Evolutionary conservation across 2,888 invertebrate genomes (phyloP), one percentile per base, ranked within the genome.

Genomic region (Litoditis marina): DNA sequence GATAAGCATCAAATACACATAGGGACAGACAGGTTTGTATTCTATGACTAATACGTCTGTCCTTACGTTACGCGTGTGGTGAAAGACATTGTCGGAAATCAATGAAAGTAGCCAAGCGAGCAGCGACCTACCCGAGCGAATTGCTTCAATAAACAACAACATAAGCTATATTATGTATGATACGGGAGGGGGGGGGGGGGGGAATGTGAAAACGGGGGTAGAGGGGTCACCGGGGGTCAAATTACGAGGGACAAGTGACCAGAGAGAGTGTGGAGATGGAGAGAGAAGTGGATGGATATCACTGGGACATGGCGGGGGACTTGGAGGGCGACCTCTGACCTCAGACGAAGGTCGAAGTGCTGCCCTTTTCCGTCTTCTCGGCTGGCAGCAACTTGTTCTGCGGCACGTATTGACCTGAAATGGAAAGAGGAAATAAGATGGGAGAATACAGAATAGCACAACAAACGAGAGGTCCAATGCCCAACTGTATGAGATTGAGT

Each of bases 371-470:
- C 25, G 77, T 73, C 46, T 67, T 56, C 50, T 74, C 75, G 8
- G 70, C 74, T 28, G 77, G 72, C 56, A 74, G 68, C 50, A 78
- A 55, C 25, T 70, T 77, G 68, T 76, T 76, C 60, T 78, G 77
- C 19, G 78, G 78, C 22, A 76, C 77, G 68, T 78, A 78, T 64
- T 78, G 78, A 58, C 78, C 78, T 77, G 68, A 62, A 75, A 71
- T 53, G 32, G 58, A 50, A 57, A 47, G n/a, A n/a, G n/a, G n/a
- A n/a, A n/a, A n/a, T n/a, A n/a, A n/a, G n/a, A n/a, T n/a, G n/a
- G n/a, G n/a, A n/a, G n/a, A n/a, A n/a, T n/a, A n/a, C n/a, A n/a
- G n/a, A n/a, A n/a, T n/a, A n/a, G n/a, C n/a, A n/a, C n/a, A n/a
- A n/a, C n/a, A n/a, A n/a, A n/a, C n/a, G n/a, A n/a, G n/a, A n/a